Evolutionary conservation across 2,888 invertebrate genomes (phyloP).

Genomic region (Oscheius sp.): DNA sequence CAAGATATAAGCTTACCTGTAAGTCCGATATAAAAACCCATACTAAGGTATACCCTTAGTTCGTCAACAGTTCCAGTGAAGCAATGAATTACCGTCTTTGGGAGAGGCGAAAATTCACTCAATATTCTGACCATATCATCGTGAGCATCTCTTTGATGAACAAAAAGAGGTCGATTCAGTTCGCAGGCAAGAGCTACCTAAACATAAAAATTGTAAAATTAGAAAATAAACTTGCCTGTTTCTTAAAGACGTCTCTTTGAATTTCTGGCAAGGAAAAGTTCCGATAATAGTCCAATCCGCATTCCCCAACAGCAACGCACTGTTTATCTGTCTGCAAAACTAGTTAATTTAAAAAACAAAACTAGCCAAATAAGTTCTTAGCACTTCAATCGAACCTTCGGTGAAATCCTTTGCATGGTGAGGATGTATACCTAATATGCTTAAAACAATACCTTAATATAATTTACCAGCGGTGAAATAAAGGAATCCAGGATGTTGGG

Average conservation of each 20-base stretch:
- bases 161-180: conserved; percentile 84
- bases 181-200: conserved; percentile 86
- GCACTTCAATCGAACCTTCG: conserved; percentile 34
- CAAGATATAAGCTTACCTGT: conserved; percentile 75
- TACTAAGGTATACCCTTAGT: conserved; percentile 83
- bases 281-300: conserved; percentile 90
- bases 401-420: conserved; percentile 67
- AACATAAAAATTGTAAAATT: conserved; percentile 23
- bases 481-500: conserved; percentile 62
- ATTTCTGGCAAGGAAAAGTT: conserved; percentile 90
- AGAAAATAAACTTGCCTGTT: conserved; percentile 72
- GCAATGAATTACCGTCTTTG: conserved; percentile 87
- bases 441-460: background rate
- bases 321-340: conserved; percentile 77
- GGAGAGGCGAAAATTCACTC: conserved; percentile 73
- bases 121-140: conserved; percentile 83
- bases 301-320: conserved; percentile 92
- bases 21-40: conserved; percentile 85
- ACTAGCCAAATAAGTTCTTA: conserved; percentile 29
- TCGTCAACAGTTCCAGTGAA: conserved; percentile 89
- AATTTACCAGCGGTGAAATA: conserved; percentile 65
- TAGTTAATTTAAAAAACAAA: background rate
- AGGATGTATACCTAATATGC: conserved; percentile 63
- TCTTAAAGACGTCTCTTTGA: conserved; percentile 85
- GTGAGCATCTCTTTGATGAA: conserved; percentile 91